Percentiles rank a stretch among this genome's conserved stretches.
These are phyloP conservation scores for Synergus laeviventris DNA, from an alignment of 2,888 invertebrate species.

Conservation along the genomic window DNA sequence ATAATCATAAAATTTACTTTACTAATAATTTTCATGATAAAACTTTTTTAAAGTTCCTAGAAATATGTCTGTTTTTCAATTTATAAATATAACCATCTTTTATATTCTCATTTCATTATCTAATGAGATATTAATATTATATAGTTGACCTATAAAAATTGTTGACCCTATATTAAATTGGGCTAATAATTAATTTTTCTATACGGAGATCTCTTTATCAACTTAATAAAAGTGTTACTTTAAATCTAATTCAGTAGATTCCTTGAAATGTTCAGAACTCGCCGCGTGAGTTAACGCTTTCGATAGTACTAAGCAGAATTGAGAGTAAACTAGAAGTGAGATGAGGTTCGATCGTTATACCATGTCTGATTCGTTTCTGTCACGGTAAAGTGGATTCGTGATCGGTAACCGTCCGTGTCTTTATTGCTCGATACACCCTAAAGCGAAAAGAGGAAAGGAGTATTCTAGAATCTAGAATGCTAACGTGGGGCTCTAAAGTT, in stretches of 20 bases:
- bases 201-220: no score
- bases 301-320: slow-evolving; percentile 18
- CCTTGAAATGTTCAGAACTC: slow-evolving; percentile 13
- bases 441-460: slow-evolving; percentile 17
- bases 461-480: slow-evolving; percentile 20
- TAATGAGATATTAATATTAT: no score
- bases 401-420: slow-evolving; percentile 28
- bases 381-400: slow-evolving; percentile 34
- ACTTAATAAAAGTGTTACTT: no score
- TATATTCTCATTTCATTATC: no score
- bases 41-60: no score
- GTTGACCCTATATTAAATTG: no score
- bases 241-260: neutral
- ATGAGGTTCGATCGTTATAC: slow-evolving; percentile 27
- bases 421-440: slow-evolving; percentile 33
- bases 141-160: no score
- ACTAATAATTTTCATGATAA: no score
- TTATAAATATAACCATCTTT: no score
- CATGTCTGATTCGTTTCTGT: slow-evolving; percentile 36
- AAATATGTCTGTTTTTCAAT: no score
- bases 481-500: slow-evolving; percentile 15
- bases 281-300: slow-evolving; percentile 1
- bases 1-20: no score
- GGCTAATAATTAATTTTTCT: no score
- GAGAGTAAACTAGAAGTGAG: slow-evolving; percentile 28